phyloP scores from a whole-genome alignment of 2,113 vertebrate genomes.

The Amphilophus citrinellus region DNA sequence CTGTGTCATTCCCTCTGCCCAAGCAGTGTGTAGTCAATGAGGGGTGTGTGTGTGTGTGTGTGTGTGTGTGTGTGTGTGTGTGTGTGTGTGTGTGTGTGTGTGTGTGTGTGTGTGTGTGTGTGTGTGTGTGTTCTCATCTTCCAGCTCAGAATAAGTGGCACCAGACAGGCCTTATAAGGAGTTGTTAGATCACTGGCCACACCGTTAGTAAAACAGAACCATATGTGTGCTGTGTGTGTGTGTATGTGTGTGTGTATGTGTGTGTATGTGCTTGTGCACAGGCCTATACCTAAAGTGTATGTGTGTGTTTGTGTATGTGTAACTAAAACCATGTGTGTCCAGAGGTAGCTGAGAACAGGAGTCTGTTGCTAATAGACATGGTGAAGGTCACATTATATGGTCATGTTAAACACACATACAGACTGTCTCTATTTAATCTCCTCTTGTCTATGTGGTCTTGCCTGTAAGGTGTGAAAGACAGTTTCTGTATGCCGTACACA shows the following conservation, averaged over 20 bases:
- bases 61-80: constrained; percentile 34
- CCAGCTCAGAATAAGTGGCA: constrained; percentile 80
- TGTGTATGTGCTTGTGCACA: constrained; percentile 7
- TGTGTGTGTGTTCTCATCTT: constrained; percentile 52
- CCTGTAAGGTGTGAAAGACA: not conserved
- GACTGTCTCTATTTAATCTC: constrained; percentile 15
- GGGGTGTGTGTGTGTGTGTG: not conserved
- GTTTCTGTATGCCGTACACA: not conserved
- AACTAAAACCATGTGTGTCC: constrained; percentile 81
- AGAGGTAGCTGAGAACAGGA: constrained; percentile 75
- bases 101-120: too few species aligned
- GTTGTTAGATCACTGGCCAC: constrained; percentile 80
- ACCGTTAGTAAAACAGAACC: constrained; percentile 78
- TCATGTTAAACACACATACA: constrained; percentile 65
- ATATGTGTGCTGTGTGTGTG: constrained; percentile 60
- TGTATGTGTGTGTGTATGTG: constrained; percentile 16
- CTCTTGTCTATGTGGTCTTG: not conserved
- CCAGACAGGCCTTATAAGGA: constrained; percentile 86
- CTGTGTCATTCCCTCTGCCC: constrained; percentile 34
- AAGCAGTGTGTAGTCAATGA: constrained; percentile 26
- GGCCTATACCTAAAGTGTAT: constrained; percentile 41
- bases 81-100: constrained; percentile 28
- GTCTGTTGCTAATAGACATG: constrained; percentile 77
- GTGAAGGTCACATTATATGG: constrained; percentile 78
- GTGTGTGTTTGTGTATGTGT: constrained; percentile 34